Evolutionary conservation across 2,888 invertebrate species (phyloP).

Genomic region (Apocheima hispidaria): DNA sequence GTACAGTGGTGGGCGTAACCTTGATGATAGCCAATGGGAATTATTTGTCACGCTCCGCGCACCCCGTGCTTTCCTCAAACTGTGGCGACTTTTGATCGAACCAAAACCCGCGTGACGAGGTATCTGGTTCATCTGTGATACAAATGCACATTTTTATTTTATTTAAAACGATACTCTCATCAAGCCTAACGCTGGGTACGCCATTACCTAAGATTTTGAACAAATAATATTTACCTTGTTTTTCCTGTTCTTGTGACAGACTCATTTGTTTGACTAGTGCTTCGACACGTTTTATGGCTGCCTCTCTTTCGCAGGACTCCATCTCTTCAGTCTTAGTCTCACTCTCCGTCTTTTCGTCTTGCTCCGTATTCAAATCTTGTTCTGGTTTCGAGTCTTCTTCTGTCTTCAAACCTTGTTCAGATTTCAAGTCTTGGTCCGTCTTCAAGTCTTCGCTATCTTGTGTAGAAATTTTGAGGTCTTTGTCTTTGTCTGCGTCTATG

Average conservation of each 20-base stretch:
- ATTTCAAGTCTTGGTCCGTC: constrained; percentile 42
- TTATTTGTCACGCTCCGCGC: too few species aligned
- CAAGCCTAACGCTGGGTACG: neutral
- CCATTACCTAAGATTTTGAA: too few species aligned
- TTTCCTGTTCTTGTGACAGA: constrained; percentile 89
- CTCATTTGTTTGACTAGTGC: constrained; percentile 93
- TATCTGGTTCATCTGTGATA: too few species aligned
- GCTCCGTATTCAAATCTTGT: constrained; percentile 46
- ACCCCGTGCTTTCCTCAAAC: too few species aligned
- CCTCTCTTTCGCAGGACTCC: constrained; percentile 68
- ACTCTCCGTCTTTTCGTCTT: constrained; percentile 49
- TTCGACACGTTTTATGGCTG: constrained; percentile 86
- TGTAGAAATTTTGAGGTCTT: constrained; percentile 50
- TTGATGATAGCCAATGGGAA: too few species aligned
- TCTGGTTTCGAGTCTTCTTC: constrained; percentile 31
- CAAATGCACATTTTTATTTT: neutral
- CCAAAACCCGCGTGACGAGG: too few species aligned
- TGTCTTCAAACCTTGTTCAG: constrained; percentile 13
- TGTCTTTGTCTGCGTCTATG: constrained; percentile 63
- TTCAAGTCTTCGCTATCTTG: constrained; percentile 67
- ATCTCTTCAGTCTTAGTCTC: constrained; percentile 64
- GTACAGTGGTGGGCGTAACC: too few species aligned
- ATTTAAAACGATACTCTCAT: neutral
- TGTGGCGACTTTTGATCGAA: too few species aligned
- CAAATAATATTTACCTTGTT: constrained; percentile 76